These are phyloP conservation scores for Hycleus cichorii DNA, from an alignment of 1,140 invertebrate species.

Conservation along the genomic window DNA sequence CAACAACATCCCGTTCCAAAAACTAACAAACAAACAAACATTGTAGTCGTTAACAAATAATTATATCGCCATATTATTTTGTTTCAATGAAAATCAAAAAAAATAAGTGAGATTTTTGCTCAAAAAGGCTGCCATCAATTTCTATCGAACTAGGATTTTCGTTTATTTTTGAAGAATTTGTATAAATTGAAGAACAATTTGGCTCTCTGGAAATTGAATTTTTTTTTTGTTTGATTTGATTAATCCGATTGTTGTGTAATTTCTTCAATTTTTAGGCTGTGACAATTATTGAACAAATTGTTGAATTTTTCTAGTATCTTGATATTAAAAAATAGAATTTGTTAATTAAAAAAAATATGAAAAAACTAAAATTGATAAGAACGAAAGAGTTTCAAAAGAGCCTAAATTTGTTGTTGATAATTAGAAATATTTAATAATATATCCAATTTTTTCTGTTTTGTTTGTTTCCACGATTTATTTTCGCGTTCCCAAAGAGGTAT, in stretches of 20 bases:
- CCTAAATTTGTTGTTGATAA: slow-evolving; percentile 3
- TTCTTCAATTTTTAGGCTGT: slow-evolving; percentile 34
- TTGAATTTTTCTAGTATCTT: slow-evolving; percentile 29
- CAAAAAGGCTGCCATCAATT: slow-evolving; percentile 28
- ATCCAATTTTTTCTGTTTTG: not conserved
- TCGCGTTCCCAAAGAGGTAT: slow-evolving; percentile 14
- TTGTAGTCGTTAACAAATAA: not conserved
- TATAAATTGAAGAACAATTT: not conserved
- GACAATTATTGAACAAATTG: slow-evolving; percentile 27
- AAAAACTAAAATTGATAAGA: not conserved
- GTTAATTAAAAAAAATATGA: slow-evolving; percentile 2
- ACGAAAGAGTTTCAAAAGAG: slow-evolving; percentile 18
- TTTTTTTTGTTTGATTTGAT: slow-evolving; percentile 4
- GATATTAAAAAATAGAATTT: slow-evolving; percentile 7
- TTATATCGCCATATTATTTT: not conserved
- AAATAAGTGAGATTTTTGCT: slow-evolving; percentile 31
- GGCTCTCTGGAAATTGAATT: not conserved
- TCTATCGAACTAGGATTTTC: not conserved
- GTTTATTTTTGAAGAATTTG: too few relatives aligned
- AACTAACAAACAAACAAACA: not conserved
- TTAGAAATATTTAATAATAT: not conserved
- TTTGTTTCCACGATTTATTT: slow-evolving; percentile 1
- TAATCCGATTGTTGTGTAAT: slow-evolving; percentile 1
- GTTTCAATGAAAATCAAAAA: slow-evolving; percentile 11
- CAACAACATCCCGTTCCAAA: not conserved